Evolutionary conservation across 2,888 invertebrate species (phyloP), one percentile per base, ranked within the genome.

Genomic region (Drosophila falleni): DNA sequence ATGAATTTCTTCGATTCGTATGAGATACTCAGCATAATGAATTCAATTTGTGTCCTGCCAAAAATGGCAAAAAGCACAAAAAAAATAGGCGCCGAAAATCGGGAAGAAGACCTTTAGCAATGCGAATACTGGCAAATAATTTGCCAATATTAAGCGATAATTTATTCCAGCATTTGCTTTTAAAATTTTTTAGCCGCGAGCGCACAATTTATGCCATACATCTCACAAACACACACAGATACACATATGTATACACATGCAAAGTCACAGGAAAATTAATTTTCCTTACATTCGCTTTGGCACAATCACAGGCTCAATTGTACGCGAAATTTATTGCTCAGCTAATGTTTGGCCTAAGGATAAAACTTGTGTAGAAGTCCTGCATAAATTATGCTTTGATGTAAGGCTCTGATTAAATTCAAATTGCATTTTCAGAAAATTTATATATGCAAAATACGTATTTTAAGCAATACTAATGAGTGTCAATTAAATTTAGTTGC

Each of bases 241-340:
- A 42, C 10, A 53, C 42, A 51, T 9, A 35, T 44, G 39, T 50
- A 33, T 39, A 64, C 46, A 77, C 54, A 74, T 86, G 80, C 73
- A 81, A 86, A 87, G 82, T 86, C 84, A 76, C 62, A 80, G 84
- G 84, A 82, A 87, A 86, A 87, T 87, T 86, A 84, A 87, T 87
- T 87, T 79, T 83, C 81, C 81, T 76, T 77, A 81, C 79, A 87
- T 84, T 78, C 63, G 78, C 73, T 81, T 71, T 72, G 73, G 73
- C 76, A 76, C 65, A 80, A 74, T 78, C 74, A 80, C 71, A 80
- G 71, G 74, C 83, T 69, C 81, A 81, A 83, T 86, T 87, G 85
- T 80, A 87, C 81, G 81, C 80, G 70, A 67, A 87, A 87, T 87
- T 86, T 87, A 87, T 87, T 82, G 78, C 82, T 78, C 56, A 60